phyloP scores from a whole-genome alignment of 2,888 invertebrate species.

The Drosophila maculinotata region DNA sequence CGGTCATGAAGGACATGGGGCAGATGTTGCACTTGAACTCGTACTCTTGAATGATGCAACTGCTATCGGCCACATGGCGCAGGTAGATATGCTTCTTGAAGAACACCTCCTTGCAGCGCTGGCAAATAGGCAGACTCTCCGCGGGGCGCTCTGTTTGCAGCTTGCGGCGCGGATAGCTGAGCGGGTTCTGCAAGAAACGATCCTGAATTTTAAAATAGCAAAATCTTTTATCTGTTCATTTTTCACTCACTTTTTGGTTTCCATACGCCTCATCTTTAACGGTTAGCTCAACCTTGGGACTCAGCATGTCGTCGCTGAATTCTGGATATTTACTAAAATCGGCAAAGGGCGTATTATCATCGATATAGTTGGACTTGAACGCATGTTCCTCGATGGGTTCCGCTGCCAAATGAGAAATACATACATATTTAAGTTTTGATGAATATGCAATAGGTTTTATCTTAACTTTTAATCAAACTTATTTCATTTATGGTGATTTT shows the following conservation, averaged over 20 bases:
- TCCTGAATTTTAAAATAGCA: not conserved
- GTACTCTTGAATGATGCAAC: slow-evolving; percentile 81
- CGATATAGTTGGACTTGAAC: slow-evolving; percentile 68
- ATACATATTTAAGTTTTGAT: slow-evolving; percentile 3
- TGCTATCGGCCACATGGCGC: slow-evolving; percentile 81
- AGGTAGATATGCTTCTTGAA: slow-evolving; percentile 80
- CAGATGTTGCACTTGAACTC: slow-evolving; percentile 82
- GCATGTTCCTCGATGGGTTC: slow-evolving; percentile 73
- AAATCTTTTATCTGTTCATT: not conserved
- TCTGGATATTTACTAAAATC: slow-evolving; percentile 70
- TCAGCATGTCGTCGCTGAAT: slow-evolving; percentile 62
- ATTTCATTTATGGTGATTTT: slow-evolving; percentile 29
- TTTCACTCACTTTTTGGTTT: slow-evolving; percentile 49
- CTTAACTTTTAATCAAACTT: slow-evolving; percentile 22
- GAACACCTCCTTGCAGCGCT: slow-evolving; percentile 83
- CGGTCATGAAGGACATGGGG: slow-evolving; percentile 83
- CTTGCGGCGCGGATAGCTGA: slow-evolving; percentile 80
- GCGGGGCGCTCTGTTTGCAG: slow-evolving; percentile 76
- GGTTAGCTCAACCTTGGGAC: slow-evolving; percentile 67
- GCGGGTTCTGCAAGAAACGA: slow-evolving; percentile 60
- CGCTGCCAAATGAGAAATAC: slow-evolving; percentile 58
- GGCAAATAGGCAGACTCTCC: slow-evolving; percentile 81
- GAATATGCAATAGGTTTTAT: slow-evolving; percentile 9
- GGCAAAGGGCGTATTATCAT: slow-evolving; percentile 75
- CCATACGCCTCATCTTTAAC: slow-evolving; percentile 66